Evolutionary conservation across 2,113 vertebrate genomes (phyloP).

Genomic region (Ranitomeya imitator): DNA sequence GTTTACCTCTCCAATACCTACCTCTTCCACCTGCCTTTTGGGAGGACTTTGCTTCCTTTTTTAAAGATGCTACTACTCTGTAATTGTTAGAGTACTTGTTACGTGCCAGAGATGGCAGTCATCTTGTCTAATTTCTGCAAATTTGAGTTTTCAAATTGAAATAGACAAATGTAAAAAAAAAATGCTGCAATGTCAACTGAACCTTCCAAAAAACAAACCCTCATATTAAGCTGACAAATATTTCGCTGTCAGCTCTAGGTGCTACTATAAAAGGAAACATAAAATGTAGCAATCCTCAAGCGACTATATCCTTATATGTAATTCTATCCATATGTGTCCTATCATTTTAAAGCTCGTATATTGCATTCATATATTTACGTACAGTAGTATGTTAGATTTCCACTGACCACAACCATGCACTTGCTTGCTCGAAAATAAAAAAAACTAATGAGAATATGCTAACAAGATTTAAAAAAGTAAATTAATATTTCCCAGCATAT

Average conservation of each 20-base stretch:
- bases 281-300: not conserved
- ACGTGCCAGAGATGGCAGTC: not conserved
- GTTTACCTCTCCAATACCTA: constrained; percentile 53
- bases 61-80: not conserved
- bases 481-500: not conserved
- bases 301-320: not conserved
- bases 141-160: not conserved
- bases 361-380: not conserved
- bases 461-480: not conserved
- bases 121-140: not conserved
- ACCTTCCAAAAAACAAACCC: not conserved
- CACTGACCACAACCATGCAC: not conserved
- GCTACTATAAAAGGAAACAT: not conserved
- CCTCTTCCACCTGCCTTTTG: constrained; percentile 37
- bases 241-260: not conserved
- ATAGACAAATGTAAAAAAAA: not conserved
- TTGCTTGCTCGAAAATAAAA: no score
- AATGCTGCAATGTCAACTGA: not conserved
- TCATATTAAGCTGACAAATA: not conserved
- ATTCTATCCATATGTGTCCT: not conserved
- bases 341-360: not conserved
- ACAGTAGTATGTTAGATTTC: not conserved
- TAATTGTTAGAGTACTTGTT: constrained; percentile 2
- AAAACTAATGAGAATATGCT: not conserved
- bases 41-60: not conserved